Evolutionary conservation across 1,140 invertebrate species (phyloP), one percentile per base, ranked within the genome.

Genomic region (Leptoteleia sp.): DNA sequence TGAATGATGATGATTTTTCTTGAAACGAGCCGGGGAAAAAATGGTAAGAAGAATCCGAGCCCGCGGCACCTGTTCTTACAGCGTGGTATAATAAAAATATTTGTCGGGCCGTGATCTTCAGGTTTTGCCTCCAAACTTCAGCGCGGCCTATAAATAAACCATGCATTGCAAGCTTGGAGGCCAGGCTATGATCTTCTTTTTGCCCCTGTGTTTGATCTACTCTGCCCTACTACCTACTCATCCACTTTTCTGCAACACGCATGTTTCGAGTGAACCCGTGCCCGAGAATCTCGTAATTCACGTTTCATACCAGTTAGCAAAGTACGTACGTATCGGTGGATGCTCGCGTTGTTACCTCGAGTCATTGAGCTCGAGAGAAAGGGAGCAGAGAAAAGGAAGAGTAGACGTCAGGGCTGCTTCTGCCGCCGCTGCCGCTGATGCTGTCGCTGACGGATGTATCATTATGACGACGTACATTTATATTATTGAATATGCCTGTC

Each of bases 251-350:
- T n/a, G n/a, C n/a, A n/a, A n/a, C n/a, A n/a, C n/a, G n/a, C n/a
- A n/a, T n/a, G n/a, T n/a, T n/a, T n/a, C n/a, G n/a, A n/a, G 27
- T 77, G 61, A 78, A 67, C 61, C 37, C 55, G 70, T 64, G 70
- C 59, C 72, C 52, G 75, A 71, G 59, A 59, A 77, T 77, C 64
- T 71, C 59, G 75, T 77, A 77, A 77, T 77, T 71, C 65, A 71
- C 65, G 65, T 77, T 70, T 71, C 73, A 40, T 68, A 68, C 64
- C 40, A 70, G 73, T 61, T 55, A 62, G 37, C 55, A 40, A 35
- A 40, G 55, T 55, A 61, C 12, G 48, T 17, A 37, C 22, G 16
- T 45, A 65, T 35, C 59, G 52, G 31, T 64, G 8, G 42, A 65
- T 59, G 54, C 54, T 59, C 33, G 33, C 45, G 29, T 43, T 75